Conservation (phyloP, 2,113 vertebrate genomes). For the Halichoerus grypus region DNA sequence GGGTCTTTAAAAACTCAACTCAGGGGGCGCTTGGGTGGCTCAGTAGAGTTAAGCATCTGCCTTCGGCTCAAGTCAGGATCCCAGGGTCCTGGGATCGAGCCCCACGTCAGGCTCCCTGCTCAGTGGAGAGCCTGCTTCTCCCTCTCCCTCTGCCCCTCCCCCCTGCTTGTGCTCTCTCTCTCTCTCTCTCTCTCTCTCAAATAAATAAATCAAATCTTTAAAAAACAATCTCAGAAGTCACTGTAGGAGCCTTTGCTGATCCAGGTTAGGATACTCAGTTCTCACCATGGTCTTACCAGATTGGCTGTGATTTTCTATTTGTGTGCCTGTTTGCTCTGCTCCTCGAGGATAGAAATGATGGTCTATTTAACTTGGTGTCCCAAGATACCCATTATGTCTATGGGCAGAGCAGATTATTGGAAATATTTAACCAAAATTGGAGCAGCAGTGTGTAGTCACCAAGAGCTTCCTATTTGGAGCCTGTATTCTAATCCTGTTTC, state of each 20-base stretch:
- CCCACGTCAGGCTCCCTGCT: background rate
- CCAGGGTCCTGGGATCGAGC: background rate
- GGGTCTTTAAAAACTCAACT: background rate
- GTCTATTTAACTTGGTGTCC: background rate
- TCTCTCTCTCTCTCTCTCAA: background rate
- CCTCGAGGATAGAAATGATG: too few relatives aligned
- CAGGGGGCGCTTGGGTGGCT: background rate
- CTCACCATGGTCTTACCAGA: fast-evolving
- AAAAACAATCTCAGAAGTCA: background rate
- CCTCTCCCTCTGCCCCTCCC: background rate
- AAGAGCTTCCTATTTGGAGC: background rate
- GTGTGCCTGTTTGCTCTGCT: background rate
- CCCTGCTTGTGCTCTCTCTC: background rate
- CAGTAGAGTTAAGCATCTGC: background rate
- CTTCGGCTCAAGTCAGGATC: background rate
- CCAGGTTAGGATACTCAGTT: fast-evolving
- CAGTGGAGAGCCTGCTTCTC: background rate
- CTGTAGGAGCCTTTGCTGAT: background rate
- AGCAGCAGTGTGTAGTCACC: background rate
- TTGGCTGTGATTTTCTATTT: background rate
- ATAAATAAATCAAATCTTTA: background rate
- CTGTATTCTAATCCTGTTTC: background rate
- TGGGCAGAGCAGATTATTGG: background rate
- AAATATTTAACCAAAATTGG: background rate
- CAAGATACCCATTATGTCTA: background rate